phyloP scores from a whole-genome alignment of 2,888 invertebrate genomes.

The Dasypogon diadema region DNA sequence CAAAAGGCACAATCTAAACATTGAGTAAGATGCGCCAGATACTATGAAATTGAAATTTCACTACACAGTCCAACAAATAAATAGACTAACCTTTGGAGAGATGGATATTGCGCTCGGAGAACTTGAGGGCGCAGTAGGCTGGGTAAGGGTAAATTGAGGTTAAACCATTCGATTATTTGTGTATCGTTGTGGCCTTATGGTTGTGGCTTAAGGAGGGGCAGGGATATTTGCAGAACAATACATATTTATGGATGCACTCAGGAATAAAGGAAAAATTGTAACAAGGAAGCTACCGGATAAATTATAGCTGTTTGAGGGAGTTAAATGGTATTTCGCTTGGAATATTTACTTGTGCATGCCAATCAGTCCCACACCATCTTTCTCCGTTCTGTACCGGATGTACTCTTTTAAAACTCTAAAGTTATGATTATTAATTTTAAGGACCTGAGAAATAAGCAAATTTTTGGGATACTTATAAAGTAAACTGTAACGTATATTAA shows the following conservation, averaged over 20 bases:
- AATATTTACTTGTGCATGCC: not conserved
- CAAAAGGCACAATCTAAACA: not conserved
- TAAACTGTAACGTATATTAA: too few relatives aligned
- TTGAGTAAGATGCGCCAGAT: not conserved
- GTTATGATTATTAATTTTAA: too few relatives aligned
- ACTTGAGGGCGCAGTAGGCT: not conserved
- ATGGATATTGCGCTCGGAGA: too few relatives aligned
- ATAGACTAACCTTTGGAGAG: not conserved
- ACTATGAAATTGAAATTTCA: constrained; percentile 2
- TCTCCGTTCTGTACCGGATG: too few relatives aligned
- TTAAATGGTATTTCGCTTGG: not conserved
- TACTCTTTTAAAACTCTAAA: too few relatives aligned
- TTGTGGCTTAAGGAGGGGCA: not conserved
- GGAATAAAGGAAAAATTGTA: not conserved
- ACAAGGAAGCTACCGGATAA: not conserved
- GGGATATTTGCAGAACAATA: not conserved
- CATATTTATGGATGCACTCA: not conserved
- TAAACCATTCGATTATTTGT: constrained; percentile 4
- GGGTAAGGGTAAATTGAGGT: not conserved
- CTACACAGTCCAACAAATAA: not conserved
- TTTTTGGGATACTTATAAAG: too few relatives aligned
- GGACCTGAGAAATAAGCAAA: too few relatives aligned
- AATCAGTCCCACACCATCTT: too few relatives aligned
- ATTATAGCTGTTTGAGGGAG: not conserved
- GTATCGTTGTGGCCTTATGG: not conserved